Base-by-base conservation (phyloP, 2,797 vertebrate species). In the Microhierax caerulescens region DNA sequence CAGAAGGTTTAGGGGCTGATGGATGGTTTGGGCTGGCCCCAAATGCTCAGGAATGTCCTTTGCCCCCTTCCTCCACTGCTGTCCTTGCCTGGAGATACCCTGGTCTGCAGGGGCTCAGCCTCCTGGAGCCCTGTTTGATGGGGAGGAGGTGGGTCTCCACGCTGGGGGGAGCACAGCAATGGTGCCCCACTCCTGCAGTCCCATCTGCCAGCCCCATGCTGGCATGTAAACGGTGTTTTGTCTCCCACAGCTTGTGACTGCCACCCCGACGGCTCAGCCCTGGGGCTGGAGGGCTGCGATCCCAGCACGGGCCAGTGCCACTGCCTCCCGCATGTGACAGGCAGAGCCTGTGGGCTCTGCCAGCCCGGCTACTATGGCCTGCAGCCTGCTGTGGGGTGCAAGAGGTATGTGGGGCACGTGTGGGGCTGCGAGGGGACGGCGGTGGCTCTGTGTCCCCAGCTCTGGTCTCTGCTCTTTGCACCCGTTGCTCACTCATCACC, bases 301-400 rank as follows among this genome's bases (percentile, higher is more conserved):
- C 97, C 98, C 1, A 13, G 50, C 76, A 99, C 98, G 0, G 99
- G 99, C 84, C 98, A 98, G 63, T 99, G 99, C 73, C 36, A 19
- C 54, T 99, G 99, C 96, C 98, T 99, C 68, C 96, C 96, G 21
- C 98, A 99, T 0, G 99, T 99, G 94, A 98, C 86, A 0, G 98
- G 98, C n/a, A 98, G 98, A 64, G 97, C 98, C 68, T 99, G 99
- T 4, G 73, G 98, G 70, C 97, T 20, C 32, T 99, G 99, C 69
- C 97, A 98, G 87, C 98, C 97, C 0, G 98, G 99, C 70, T 99
- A 98, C 97, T 99, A 99, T 0, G 96, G 98, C 91, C 98, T 99
- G 80, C 98, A 97, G 68, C 97, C 98, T 0, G 79, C 97, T 0
- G 61, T 90, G 51, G 99, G 99, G 78, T 99, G 99, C 96, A 98